These are phyloP conservation scores for Diplazon laetatorius DNA, from an alignment of 2,888 invertebrate genomes.

Conservation along the genomic window DNA sequence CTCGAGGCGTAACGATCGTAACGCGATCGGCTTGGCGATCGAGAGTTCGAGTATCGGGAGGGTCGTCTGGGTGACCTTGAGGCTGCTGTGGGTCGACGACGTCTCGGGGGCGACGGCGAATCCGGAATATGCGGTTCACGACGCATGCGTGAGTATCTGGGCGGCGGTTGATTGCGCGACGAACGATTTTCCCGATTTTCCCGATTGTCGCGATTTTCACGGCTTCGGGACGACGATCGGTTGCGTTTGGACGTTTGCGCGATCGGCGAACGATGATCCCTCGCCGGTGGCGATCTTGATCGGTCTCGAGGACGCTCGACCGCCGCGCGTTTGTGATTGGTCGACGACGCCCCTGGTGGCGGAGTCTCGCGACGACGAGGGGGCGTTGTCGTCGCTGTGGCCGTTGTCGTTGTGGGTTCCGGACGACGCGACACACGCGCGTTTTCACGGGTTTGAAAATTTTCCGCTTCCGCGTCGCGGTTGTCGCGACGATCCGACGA, in stretches of 20 bases:
- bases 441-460: constrained; percentile 66
- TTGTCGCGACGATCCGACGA: constrained; percentile 69
- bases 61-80: constrained; percentile 76
- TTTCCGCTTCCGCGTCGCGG: constrained; percentile 64
- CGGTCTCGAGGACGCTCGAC: constrained; percentile 73
- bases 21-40: constrained; percentile 76
- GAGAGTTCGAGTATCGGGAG: constrained; percentile 74
- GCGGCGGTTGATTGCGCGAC: constrained; percentile 70
- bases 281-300: constrained; percentile 58
- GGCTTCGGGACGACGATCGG: constrained; percentile 67
- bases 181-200: constrained; percentile 53
- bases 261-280: constrained; percentile 61
- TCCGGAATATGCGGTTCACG: too few relatives aligned
- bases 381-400: constrained; percentile 69
- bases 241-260: constrained; percentile 56
- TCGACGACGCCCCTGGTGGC: constrained; percentile 79
- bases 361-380: constrained; percentile 68
- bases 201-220: constrained; percentile 66
- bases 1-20: constrained; percentile 70
- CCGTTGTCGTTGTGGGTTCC: too few relatives aligned
- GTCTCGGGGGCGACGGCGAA: constrained; percentile 4
- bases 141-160: constrained; percentile 74
- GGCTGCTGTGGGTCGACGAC: constrained; percentile 69
- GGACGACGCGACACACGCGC: constrained; percentile 70
- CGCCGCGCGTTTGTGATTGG: constrained; percentile 44